Evolutionary conservation across 2,888 invertebrate species (phyloP), one percentile per base, ranked within the genome.

Genomic region (Standfussiana lucernea): DNA sequence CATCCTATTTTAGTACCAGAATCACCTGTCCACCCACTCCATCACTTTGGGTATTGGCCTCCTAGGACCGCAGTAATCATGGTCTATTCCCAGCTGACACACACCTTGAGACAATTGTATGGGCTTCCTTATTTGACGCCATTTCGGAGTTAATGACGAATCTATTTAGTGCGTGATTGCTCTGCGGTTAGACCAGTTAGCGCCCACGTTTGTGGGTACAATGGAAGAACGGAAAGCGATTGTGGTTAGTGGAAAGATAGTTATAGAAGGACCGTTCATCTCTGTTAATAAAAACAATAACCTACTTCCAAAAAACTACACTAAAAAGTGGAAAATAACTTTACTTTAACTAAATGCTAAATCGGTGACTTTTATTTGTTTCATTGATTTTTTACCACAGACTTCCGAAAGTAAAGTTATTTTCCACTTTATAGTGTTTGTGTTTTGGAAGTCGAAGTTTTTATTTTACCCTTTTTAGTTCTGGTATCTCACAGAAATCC

Each of bases 131-230:
- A 80, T 78, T 81, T 70, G 74, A 24, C 67, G 53, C 70, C 67
- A 64, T 84, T 83, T 77, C 15, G n/a, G 37, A 50, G 47, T 6
- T 83, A 83, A 86, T 75, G 61, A 56, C 5, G 69, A 85, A 83
- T 85, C 79, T 83, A 86, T 85, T 86, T 75, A n/a, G 50, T 73
- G 53, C 64, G 75, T 77, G 75, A 83, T 84, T 83, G 76, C n/a
- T 42, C 37, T 42, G 71, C 40, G 6, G 59, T 37, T 47, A 40
- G 53, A 42, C 1, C 56, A 47, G 21, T 83, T 79, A 75, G 62
- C 80, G 75, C 86, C 83, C 77, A 85, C 84, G 83, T 72, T 21
- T 6, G 1, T 24, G 10, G 65, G 72, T 40, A n/a, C 53, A 64
- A 72, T 28, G 24, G 13, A 32, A 0, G 61, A 42, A 47, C 1